Percentiles rank a stretch among this genome's conserved stretches.
Conservation (phyloP, 2,797 vertebrate genomes). For the Phrynocephalus vlangalii region DNA sequence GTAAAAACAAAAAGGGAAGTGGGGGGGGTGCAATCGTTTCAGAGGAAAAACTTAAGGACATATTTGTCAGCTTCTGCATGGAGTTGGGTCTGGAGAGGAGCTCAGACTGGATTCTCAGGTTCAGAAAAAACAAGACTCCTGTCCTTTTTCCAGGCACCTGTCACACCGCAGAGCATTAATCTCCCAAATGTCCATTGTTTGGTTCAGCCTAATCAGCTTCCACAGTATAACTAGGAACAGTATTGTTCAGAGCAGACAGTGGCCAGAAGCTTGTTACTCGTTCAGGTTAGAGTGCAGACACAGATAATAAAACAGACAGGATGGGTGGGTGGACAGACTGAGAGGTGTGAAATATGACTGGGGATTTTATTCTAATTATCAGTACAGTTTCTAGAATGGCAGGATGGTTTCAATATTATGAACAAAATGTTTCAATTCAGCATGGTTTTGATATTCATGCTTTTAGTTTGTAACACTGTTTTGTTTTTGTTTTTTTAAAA, state of each 20-base stretch:
- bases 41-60: constrained; percentile 32
- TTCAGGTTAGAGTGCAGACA: no score
- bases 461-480: background rate
- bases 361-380: background rate
- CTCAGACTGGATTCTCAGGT: background rate
- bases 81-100: background rate
- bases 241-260: background rate
- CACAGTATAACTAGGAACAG: background rate
- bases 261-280: no score
- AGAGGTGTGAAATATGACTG: background rate
- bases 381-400: background rate
- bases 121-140: constrained; percentile 25
- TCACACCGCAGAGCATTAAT: background rate
- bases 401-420: background rate
- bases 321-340: background rate
- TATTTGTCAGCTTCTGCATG: constrained; percentile 22
- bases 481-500: background rate
- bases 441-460: background rate
- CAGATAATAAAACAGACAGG: background rate
- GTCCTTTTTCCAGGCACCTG: background rate
- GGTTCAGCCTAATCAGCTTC: background rate
- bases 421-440: background rate
- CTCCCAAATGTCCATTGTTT: background rate
- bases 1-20: constrained; percentile 75
- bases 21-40: constrained; percentile 29